Base-by-base conservation (phyloP, 1,140 invertebrate species). In the Anthonomus grandis region DNA sequence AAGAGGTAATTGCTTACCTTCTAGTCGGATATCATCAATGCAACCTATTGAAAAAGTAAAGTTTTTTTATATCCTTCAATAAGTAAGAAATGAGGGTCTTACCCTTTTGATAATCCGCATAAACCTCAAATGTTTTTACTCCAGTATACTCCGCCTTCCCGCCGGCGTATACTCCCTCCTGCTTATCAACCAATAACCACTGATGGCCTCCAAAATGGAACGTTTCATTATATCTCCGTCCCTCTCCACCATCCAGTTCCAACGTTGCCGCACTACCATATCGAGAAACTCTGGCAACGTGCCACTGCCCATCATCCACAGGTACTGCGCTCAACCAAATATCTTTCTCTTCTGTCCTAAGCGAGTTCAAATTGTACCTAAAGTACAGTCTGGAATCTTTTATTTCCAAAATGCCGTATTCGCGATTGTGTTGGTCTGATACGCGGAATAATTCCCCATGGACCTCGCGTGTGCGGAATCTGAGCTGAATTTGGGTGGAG, bases 291-390 rank as follows among this genome's bases (percentile, higher is more conserved):
- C 88, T 83, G 0, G 94, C 93, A 6, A 90, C 91, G 71, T 98
- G 96, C 95, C 95, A 98, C 67, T 96, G 93, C 9, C 96, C 96
- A 76, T 98, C 94, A 69, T 95, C 91, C 1, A 97, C 93, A 2
- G 86, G 82, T 12, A 96, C 86, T 23, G 90, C 84, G 49, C 88
- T 91, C 9, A 98, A 76, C 87, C 91, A 94, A 50, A 97, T 85
- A 70, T 93, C 89, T 65, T 85, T 82, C 74, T 97, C 90, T 74
- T 95, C 90, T 6, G 90, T 89, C 57, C 90, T 80, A 59, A 93
- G 74, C 21, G 91, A 94, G 69, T 97, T 97, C 10, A 97, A 73
- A 74, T 97, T 97, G 70, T 91, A 98, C 46, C 91, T 81, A 79
- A 95, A 95, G 62, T 92, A 86, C 17, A 98, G 76, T 57, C 88